Base-by-base conservation (phyloP, 2,113 vertebrate genomes). In the Laticauda colubrina region DNA sequence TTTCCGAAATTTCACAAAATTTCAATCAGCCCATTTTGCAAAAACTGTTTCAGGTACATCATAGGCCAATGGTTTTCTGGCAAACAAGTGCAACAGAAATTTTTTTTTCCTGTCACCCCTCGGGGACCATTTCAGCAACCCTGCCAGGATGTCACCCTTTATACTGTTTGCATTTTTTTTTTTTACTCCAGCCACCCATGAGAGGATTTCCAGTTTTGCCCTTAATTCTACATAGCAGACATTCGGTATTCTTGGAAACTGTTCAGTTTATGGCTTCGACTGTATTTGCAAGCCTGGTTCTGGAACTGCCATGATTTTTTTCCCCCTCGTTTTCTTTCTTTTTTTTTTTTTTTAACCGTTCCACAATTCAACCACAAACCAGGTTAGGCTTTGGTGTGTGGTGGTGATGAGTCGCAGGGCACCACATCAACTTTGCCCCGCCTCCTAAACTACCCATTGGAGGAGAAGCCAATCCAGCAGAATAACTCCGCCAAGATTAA, bases 351-450 rank as follows among this genome's bases (percentile, higher is more conserved):
- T 64, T 64, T 64, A 81, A 81, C 6, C 20, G 15, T 75, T 75
- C 69, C 34, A 81, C 18, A 43, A 81, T 81, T 21, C 75, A 81
- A 81, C 75, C 34, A 81, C 20, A 81, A 81, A 81, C 34, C 75
- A 81, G 0, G 34, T 43, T 43, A 21, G 18, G 43, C 75, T 43
- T 81, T 4, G 34, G 43, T n/a, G 34, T n/a, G 34, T 0, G 34
- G 3, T 81, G 75, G 1, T 39, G 34, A 3, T 34, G 34, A 20
- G 75, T 81, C 21, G 18, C 34, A 81, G 75, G 75, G 75, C 34
- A 21, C 92, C 61, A 2, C 94, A 91, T 94, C 91, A 92, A 95
- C 94, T 69, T 5, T 23, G 86, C 94, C 94, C 96, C 96, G 93
- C 97, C 96, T 94, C 95, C 95, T 96, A 20, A 43, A 2, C 43